Percentiles rank a stretch among this genome's conserved stretches.
Conservation (phyloP, 2,797 vertebrate genomes). For the Bradypodion pumilum region DNA sequence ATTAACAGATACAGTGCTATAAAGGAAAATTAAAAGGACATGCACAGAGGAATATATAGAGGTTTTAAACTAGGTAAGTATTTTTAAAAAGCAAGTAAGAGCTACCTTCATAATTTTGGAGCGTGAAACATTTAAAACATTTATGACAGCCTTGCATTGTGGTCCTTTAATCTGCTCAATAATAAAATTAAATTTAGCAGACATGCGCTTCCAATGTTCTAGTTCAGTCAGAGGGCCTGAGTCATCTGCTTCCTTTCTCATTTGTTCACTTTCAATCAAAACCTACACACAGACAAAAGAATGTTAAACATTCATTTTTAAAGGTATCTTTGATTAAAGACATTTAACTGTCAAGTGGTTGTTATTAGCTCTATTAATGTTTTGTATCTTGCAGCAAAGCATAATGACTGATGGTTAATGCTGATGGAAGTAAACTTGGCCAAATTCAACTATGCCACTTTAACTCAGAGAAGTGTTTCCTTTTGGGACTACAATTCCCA, state of each 20-base stretch:
- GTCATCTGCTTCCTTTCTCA: slow-evolving; percentile 77
- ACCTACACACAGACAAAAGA: slow-evolving; percentile 69
- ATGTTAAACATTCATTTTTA: neutral
- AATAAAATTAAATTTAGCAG: slow-evolving; percentile 81
- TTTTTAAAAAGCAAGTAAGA: neutral
- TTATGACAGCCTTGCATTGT: slow-evolving; percentile 79
- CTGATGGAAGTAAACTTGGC: neutral
- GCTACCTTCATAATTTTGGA: slow-evolving; percentile 82
- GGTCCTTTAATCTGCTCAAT: slow-evolving; percentile 82
- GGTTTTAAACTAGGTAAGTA: slow-evolving; percentile 27
- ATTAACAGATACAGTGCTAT: neutral
- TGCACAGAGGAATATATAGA: neutral
- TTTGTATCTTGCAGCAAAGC: neutral
- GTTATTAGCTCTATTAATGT: neutral
- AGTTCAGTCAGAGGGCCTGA: slow-evolving; percentile 82
- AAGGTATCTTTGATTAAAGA: neutral
- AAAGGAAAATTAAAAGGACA: neutral
- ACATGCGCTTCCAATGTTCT: slow-evolving; percentile 82
- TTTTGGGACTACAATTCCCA: too few relatives aligned
- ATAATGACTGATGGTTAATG: neutral
- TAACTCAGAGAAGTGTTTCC: neutral
- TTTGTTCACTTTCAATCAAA: slow-evolving; percentile 77
- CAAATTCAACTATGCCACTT: neutral
- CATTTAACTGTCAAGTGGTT: neutral
- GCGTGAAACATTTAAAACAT: slow-evolving; percentile 75